phyloP scores from a whole-genome alignment of 2,797 vertebrate genomes.

The Clarias pachynema region DNA sequence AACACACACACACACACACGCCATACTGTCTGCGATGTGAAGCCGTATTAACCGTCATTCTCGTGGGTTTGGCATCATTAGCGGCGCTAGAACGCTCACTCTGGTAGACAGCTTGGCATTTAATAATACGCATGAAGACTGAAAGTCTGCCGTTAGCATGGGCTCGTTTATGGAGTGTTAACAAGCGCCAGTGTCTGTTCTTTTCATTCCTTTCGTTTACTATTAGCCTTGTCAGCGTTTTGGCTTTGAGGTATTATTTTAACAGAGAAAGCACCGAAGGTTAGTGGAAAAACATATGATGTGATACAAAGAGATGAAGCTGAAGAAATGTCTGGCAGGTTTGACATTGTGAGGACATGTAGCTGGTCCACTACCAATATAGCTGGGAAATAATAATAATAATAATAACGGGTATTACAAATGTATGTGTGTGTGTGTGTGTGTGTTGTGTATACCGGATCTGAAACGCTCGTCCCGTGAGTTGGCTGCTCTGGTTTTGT shows the following conservation, averaged over 20 bases:
- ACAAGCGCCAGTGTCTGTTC: conserved; percentile 14
- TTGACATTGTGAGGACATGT: neutral
- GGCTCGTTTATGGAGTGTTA: neutral
- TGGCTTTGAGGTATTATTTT: neutral
- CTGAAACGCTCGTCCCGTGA: conserved; percentile 93
- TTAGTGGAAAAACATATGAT: neutral
- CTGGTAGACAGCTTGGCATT: conserved; percentile 25
- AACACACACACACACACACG: neutral
- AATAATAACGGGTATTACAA: neutral
- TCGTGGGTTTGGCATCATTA: conserved; percentile 22
- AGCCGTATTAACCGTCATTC: neutral
- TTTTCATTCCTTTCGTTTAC: neutral
- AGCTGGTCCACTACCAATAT: neutral
- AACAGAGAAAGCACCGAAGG: neutral
- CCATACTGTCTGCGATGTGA: neutral
- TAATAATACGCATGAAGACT: conserved; percentile 7
- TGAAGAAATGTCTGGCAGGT: neutral
- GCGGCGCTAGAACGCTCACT: neutral
- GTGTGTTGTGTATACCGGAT: conserved; percentile 76
- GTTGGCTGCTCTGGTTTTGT: conserved; percentile 82
- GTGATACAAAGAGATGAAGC: neutral
- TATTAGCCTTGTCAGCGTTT: conserved; percentile 15
- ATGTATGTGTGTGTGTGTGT: neutral
- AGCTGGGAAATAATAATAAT: no score
- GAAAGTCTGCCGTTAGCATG: conserved; percentile 20